These are phyloP conservation scores for Crotalus helleri DNA, from an alignment of 2,113 vertebrate genomes.

Conservation along the genomic window DNA sequence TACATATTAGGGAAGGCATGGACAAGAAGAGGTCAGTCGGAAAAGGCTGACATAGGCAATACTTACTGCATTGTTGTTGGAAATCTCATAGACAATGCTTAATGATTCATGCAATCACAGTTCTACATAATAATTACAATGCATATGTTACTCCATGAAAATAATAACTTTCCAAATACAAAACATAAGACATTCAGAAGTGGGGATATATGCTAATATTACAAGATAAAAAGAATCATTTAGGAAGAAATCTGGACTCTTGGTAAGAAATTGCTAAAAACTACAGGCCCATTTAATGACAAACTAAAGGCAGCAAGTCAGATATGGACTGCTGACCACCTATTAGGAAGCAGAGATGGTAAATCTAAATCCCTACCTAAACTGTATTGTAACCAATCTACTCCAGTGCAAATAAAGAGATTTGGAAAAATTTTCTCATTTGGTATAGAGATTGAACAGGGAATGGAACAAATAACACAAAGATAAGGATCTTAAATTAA, in stretches of 20 bases:
- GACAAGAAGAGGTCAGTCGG: background rate
- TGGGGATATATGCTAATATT: constrained; percentile 6
- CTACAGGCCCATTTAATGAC: background rate
- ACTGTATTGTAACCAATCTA: background rate
- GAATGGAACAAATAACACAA: background rate
- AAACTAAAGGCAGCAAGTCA: background rate
- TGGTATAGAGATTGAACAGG: background rate
- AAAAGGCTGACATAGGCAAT: background rate
- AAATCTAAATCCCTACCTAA: background rate
- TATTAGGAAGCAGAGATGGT: background rate
- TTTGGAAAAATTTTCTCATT: background rate
- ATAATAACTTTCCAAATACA: constrained; percentile 7
- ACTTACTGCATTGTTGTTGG: background rate
- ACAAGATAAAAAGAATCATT: background rate
- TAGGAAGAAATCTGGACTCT: constrained; percentile 6
- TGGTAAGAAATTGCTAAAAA: background rate
- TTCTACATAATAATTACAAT: background rate
- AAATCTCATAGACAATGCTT: background rate
- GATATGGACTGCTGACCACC: background rate
- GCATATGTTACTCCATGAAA: constrained; percentile 4
- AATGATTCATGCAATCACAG: background rate
- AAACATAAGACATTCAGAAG: background rate
- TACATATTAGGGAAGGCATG: background rate
- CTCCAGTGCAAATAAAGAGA: background rate
- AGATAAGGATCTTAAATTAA: background rate